Conservation (phyloP, 1,140 invertebrate genomes). For the Eurytemora carolleeae region DNA sequence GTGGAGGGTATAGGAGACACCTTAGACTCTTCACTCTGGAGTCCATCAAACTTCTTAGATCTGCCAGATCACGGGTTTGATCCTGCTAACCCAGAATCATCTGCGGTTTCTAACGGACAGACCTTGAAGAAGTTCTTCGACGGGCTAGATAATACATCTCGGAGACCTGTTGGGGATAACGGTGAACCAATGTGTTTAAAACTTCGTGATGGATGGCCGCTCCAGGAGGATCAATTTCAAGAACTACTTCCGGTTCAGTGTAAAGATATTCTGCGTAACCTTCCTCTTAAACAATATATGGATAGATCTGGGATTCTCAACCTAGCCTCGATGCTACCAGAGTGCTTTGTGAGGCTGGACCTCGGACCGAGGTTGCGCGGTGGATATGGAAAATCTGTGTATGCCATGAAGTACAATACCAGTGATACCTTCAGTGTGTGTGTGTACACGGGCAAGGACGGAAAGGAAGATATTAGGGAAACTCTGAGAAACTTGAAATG, state of each 20-base stretch:
- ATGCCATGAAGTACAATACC: too few relatives aligned
- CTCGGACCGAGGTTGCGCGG: slow-evolving; percentile 94
- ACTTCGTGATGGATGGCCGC: slow-evolving; percentile 85
- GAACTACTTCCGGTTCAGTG: slow-evolving; percentile 54
- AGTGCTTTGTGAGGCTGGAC: slow-evolving; percentile 80
- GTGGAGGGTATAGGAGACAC: slow-evolving; percentile 64
- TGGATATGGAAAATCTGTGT: too few relatives aligned
- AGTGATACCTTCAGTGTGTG: too few relatives aligned
- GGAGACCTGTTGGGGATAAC: slow-evolving; percentile 53
- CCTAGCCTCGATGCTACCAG: slow-evolving; percentile 63
- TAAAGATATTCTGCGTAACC: slow-evolving; percentile 64
- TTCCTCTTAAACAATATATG: slow-evolving; percentile 77
- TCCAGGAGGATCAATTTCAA: slow-evolving; percentile 73
- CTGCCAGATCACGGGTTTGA: slow-evolving; percentile 78
- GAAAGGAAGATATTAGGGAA: too few relatives aligned
- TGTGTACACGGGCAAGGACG: too few relatives aligned
- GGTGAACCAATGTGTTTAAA: slow-evolving; percentile 64
- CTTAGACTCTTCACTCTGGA: slow-evolving; percentile 57
- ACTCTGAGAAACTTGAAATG: too few relatives aligned
- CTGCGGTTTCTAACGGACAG: slow-evolving; percentile 57
- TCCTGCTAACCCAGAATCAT: slow-evolving; percentile 70
- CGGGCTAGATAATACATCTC: slow-evolving; percentile 63
- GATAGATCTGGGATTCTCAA: slow-evolving; percentile 64
- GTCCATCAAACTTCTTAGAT: slow-evolving; percentile 62
- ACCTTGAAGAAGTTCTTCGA: slow-evolving; percentile 87